These are phyloP conservation scores for Dryas iulia DNA, from an alignment of 1,140 invertebrate genomes.

Conservation along the genomic window DNA sequence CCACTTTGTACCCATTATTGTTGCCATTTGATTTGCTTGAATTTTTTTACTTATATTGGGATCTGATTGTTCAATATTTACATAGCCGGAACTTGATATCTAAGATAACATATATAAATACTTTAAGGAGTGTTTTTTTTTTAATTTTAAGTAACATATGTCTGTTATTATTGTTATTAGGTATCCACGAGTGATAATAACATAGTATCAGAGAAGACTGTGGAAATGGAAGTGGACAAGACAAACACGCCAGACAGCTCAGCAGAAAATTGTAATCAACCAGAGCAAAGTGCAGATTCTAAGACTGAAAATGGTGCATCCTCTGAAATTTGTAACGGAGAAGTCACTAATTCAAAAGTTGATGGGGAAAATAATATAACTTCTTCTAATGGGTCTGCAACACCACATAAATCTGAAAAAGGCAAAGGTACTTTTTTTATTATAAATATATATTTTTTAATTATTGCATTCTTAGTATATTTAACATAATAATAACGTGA, in stretches of 20 bases:
- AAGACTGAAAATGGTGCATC: constrained; percentile 56
- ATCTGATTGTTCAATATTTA: no score
- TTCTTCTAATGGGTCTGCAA: constrained; percentile 70
- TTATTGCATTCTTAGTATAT: not conserved
- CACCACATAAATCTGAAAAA: constrained; percentile 52
- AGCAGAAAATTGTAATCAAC: constrained; percentile 77
- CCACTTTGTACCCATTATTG: no score
- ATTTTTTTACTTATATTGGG: no score
- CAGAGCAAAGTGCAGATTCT: constrained; percentile 77
- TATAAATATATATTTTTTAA: constrained; percentile 14
- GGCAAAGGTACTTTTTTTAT: constrained; percentile 59
- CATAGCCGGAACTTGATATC: no score
- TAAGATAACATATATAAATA: no score
- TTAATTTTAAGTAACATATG: no score
- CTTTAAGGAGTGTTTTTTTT: no score
- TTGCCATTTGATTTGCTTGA: no score
- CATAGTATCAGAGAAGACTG: constrained; percentile 38
- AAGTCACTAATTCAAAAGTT: constrained; percentile 77
- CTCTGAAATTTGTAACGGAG: constrained; percentile 67
- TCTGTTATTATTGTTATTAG: constrained; percentile 36
- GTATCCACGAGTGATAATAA: constrained; percentile 81
- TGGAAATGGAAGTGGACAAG: constrained; percentile 60
- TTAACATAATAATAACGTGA: no score
- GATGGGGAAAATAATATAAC: constrained; percentile 80
- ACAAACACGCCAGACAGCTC: constrained; percentile 81